A percentile compares a stretch with the other conserved stretches of the same genome.
Conservation (phyloP, 2,113 vertebrate species). For the Ancistrus triradiatus region DNA sequence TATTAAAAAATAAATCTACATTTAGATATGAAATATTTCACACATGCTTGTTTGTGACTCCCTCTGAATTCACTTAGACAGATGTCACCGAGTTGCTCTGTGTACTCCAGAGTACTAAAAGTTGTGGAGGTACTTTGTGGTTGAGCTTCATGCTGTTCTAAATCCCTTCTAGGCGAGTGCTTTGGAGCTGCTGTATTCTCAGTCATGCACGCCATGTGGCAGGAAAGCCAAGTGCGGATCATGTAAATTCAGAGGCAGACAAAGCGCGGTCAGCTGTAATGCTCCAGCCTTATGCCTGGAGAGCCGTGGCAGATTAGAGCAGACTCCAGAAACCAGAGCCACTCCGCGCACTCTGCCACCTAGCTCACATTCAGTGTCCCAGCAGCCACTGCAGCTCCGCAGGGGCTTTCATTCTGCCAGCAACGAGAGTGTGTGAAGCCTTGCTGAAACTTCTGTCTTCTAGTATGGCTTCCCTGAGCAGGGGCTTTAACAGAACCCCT, state of each 20-base stretch:
- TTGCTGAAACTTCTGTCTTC: constrained; percentile 50
- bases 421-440: constrained; percentile 47
- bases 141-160: constrained; percentile 15
- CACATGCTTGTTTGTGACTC: neutral
- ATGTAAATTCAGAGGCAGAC: constrained; percentile 79
- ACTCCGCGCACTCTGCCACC: constrained; percentile 65
- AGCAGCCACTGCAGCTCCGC: constrained; percentile 45
- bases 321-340: constrained; percentile 58
- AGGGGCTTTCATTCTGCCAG: constrained; percentile 59
- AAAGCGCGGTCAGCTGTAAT: constrained; percentile 76
- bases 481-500: constrained; percentile 57
- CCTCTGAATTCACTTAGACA: neutral
- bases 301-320: constrained; percentile 83
- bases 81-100: constrained; percentile 4
- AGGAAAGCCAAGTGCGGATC: constrained; percentile 78
- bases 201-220: constrained; percentile 74
- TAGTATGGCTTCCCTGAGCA: constrained; percentile 20
- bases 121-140: constrained; percentile 29
- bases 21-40: neutral
- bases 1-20: neutral
- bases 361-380: constrained; percentile 62
- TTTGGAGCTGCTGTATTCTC: constrained; percentile 73
- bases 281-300: constrained; percentile 86
- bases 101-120: constrained; percentile 24
- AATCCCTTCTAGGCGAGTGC: constrained; percentile 53